A percentile compares a stretch with the other conserved stretches of the same genome.
phyloP scores from a whole-genome alignment of 2,797 vertebrate species.

The Pseudochirops cupreus region DNA sequence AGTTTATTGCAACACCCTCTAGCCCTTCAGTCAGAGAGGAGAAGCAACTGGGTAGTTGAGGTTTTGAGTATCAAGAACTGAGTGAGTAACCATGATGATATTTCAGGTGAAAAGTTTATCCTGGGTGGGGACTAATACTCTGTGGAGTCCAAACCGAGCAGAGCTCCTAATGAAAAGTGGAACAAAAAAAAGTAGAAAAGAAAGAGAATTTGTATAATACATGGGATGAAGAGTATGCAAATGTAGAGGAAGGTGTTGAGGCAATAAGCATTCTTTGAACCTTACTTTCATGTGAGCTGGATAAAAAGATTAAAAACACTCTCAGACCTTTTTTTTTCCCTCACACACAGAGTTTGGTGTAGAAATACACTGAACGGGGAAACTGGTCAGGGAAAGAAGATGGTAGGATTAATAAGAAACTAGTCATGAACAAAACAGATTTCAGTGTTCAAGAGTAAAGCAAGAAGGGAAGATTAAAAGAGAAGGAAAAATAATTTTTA shows the following conservation, averaged over 20 bases:
- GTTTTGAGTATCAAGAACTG: neutral
- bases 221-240: neutral
- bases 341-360: neutral
- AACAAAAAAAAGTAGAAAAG: neutral
- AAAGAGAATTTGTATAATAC: neutral
- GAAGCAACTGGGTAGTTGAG: neutral
- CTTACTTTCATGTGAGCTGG: neutral
- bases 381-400: neutral
- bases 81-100: neutral
- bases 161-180: neutral
- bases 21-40: neutral
- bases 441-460: neutral
- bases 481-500: neutral
- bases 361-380: neutral
- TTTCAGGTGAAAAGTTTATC: neutral
- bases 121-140: neutral
- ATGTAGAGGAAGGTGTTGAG: neutral
- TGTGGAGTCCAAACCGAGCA: neutral
- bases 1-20: neutral
- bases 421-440: neutral
- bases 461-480: neutral
- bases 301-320: neutral
- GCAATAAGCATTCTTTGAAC: neutral
- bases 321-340: neutral
- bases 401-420: neutral